Percentiles rank a stretch among this genome's conserved stretches.
These are phyloP conservation scores for Apistogramma diplotaenia DNA, from an alignment of 2,113 vertebrate species.

Conservation along the genomic window DNA sequence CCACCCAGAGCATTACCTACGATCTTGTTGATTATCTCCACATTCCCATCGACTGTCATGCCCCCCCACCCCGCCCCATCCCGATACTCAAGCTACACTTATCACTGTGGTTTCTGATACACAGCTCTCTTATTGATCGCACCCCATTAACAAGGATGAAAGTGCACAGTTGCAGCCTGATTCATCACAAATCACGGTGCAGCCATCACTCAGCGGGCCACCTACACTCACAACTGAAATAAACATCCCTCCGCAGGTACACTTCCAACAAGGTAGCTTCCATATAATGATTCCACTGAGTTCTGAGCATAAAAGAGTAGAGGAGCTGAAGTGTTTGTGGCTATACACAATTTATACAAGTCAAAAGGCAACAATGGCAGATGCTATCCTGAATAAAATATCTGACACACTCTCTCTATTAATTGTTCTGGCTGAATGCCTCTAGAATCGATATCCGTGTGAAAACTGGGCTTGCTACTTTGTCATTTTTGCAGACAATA, in stretches of 20 bases:
- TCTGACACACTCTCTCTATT: neutral
- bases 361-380: neutral
- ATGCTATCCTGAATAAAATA: neutral
- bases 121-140: conserved; percentile 50
- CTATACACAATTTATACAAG: neutral
- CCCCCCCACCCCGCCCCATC: neutral
- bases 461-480: neutral
- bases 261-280: neutral
- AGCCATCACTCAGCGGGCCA: conserved; percentile 23
- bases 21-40: conserved; percentile 57
- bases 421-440: neutral
- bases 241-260: conserved; percentile 2
- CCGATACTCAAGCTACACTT: conserved; percentile 16
- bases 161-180: conserved; percentile 39
- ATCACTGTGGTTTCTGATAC: conserved; percentile 49
- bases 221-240: conserved; percentile 16
- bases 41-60: conserved; percentile 56
- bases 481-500: neutral
- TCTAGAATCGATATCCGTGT: neutral
- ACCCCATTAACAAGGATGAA: conserved; percentile 54
- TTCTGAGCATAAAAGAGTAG: neutral
- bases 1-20: conserved; percentile 26
- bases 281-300: neutral
- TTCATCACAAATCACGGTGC: conserved; percentile 26
- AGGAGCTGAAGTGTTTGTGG: neutral